Evolutionary conservation across 2,888 invertebrate species (phyloP), one percentile per base, ranked within the genome.

Genomic region (Yponomeuta evonymella): DNA sequence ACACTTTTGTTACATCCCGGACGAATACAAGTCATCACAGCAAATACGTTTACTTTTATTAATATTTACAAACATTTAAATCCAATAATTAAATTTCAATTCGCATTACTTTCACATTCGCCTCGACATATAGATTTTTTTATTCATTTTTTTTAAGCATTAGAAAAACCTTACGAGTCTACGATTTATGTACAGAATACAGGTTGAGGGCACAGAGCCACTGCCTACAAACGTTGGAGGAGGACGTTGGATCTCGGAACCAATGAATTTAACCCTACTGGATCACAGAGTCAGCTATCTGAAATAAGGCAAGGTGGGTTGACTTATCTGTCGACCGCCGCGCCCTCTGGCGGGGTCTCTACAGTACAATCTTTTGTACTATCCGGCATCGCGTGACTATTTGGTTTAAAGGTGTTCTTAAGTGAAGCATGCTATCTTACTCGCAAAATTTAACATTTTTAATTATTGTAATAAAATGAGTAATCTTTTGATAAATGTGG

Each of bases 211-310:
- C 65, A 65, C 65, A 33, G 30, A 30, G 33, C 65, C 65, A 29
- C 33, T 65, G 65, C 15, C 15, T 58, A 58, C 12, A 58, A 12
- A 58, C 51, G 74, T 74, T 74, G 77, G 79, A 79, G 76, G 75
- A 76, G 75, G 75, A 77, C 75, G 73, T 74, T 74, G 77, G 79
- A 79, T 76, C 82, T 79, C 79, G 84, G 82, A 84, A 83, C 51
- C 51, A 58, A 58, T 58, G 12, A 43, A 58, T 58, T 58, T 86
- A 88, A 82, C 81, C 83, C 85, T 89, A 88, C 84, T 84, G 87
- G 88, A 90, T 91, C 90, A 91, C 90, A 91, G 90, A 85, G 87
- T 84, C 83, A 87, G 87, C 88, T 88, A 82, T 84, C 81, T 86
- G 88, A 88, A 83, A 81, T 89, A 90, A 89, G 90, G 90, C 90